Conservation (phyloP, 2,113 vertebrate species). For the Pycnonotus jocosus region DNA sequence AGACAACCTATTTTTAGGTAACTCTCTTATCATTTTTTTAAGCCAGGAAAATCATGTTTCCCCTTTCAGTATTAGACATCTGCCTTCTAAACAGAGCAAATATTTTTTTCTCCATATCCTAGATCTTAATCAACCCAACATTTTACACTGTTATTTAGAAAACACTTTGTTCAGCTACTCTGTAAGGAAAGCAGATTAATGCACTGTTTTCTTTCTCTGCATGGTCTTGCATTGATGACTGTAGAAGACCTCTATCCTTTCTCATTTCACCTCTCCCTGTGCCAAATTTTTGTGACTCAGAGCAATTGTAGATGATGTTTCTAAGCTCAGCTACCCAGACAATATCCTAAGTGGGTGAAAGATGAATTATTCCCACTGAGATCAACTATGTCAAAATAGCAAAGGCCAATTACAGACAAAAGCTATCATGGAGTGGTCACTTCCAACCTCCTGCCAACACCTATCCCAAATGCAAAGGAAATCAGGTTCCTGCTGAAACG, state of each 20-base stretch:
- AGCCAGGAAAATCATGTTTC: background rate
- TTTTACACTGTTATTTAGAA: background rate
- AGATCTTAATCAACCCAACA: background rate
- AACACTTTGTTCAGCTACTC: background rate
- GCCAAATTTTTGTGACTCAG: constrained; percentile 3
- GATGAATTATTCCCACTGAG: constrained; percentile 24
- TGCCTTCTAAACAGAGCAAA: background rate
- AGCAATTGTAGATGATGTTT: background rate
- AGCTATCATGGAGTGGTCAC: background rate
- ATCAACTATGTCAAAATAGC: background rate
- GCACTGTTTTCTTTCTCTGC: background rate
- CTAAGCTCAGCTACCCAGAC: background rate
- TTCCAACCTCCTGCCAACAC: background rate
- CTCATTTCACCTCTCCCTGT: background rate
- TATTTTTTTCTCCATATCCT: background rate
- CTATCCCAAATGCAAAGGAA: background rate
- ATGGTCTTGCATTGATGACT: background rate
- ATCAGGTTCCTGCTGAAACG: background rate
- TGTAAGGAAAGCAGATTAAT: background rate
- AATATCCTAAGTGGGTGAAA: background rate
- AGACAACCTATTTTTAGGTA: background rate
- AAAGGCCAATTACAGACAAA: constrained; percentile 23
- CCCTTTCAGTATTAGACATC: background rate
- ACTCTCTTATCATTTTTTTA: background rate
- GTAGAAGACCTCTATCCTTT: background rate